Conservation (phyloP, 2,797 vertebrate genomes). For the Characodon lateralis region DNA sequence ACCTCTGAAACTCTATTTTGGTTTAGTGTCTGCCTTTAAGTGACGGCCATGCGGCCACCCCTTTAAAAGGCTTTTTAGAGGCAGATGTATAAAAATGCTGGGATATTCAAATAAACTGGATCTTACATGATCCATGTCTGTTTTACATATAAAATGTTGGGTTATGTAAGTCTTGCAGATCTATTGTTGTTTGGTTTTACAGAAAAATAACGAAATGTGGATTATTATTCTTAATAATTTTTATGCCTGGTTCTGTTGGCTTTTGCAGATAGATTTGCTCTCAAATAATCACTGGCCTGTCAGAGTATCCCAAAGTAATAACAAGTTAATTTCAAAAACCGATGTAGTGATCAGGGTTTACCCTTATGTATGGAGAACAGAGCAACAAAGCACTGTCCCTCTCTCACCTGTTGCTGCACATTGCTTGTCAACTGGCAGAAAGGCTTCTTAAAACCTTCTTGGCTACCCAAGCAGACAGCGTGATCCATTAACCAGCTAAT, state of each 20-base stretch:
- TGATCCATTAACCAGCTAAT: not conserved
- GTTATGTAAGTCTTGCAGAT: not conserved
- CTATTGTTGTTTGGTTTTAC: not conserved
- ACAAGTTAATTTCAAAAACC: not conserved
- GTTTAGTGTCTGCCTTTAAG: too few species aligned
- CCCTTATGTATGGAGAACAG: not conserved
- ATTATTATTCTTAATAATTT: too few species aligned
- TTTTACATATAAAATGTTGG: too few species aligned
- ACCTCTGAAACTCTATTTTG: not conserved
- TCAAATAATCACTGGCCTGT: not conserved
- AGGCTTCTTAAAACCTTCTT: not conserved
- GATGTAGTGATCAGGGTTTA: not conserved
- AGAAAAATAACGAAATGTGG: too few species aligned
- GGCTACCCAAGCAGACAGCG: not conserved
- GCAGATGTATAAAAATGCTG: not conserved
- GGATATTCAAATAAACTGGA: constrained; percentile 30
- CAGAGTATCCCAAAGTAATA: not conserved
- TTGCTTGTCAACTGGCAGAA: not conserved
- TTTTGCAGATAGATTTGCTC: not conserved
- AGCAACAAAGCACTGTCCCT: not conserved
- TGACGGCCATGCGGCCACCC: not conserved
- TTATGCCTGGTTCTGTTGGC: not conserved
- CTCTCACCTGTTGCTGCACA: not conserved
- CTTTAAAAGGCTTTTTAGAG: not conserved
- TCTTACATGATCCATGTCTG: too few species aligned